Percentiles rank a stretch among this genome's conserved stretches.
These are phyloP conservation scores for Temnothorax ravouxi DNA, from an alignment of 2,888 invertebrate species.

Conservation along the genomic window DNA sequence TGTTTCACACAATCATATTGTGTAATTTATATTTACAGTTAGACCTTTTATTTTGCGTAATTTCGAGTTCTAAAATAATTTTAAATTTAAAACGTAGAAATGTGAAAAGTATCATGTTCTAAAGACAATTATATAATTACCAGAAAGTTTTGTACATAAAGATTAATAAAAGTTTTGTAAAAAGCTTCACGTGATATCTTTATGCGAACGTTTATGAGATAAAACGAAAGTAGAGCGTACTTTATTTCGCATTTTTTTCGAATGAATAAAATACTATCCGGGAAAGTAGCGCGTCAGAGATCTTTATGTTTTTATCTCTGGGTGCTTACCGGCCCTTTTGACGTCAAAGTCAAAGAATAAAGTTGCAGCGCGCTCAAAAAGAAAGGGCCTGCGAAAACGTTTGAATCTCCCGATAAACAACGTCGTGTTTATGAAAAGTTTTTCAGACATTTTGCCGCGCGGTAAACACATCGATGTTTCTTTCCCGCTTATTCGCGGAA, in stretches of 20 bases:
- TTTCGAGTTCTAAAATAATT: not conserved
- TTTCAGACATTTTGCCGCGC: slow-evolving; percentile 48
- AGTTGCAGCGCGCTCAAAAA: slow-evolving; percentile 28
- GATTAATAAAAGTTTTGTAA: slow-evolving; percentile 25
- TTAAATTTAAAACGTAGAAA: not conserved
- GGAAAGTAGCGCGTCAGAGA: slow-evolving; percentile 19
- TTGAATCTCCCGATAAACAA: slow-evolving; percentile 63
- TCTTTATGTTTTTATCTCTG: not conserved
- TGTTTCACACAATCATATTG: not conserved
- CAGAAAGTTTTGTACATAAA: slow-evolving; percentile 1
- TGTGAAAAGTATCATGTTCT: not conserved
- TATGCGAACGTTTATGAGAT: slow-evolving; percentile 23
- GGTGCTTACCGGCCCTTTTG: not conserved
- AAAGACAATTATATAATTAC: not conserved
- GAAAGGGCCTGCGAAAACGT: slow-evolving; percentile 44
- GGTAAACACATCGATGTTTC: slow-evolving; percentile 71
- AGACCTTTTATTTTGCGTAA: not conserved
- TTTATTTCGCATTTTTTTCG: slow-evolving; percentile 13
- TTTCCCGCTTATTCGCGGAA: slow-evolving; percentile 49
- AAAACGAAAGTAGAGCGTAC: slow-evolving; percentile 2
- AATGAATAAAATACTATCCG: slow-evolving; percentile 45
- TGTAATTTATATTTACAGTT: slow-evolving; percentile 6
- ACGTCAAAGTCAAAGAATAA: slow-evolving; percentile 37
- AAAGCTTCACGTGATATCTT: slow-evolving; percentile 13
- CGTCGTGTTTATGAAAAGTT: slow-evolving; percentile 67